Percentiles rank a stretch among this genome's conserved stretches.
Evolutionary conservation across 35 echinoderm and acorn worm genomes (phyloP).

Genomic region (Apostichopus parvimensis): DNA sequence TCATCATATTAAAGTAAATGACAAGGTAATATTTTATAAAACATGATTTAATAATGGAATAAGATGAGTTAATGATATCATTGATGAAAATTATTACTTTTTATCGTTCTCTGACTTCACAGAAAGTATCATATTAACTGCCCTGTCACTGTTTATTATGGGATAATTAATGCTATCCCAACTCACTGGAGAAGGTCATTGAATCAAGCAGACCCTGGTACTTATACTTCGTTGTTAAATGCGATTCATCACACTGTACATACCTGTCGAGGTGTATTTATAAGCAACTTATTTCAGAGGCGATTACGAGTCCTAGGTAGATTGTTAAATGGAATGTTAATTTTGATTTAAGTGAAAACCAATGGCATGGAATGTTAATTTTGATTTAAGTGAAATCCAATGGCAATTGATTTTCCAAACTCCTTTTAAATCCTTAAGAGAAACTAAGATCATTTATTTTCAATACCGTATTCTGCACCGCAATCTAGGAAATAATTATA

Average conservation of each 20-base stretch:
- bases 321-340: neutral
- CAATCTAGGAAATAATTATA: neutral
- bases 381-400: neutral
- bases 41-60: neutral
- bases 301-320: neutral
- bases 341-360: too few species aligned
- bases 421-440: too few species aligned
- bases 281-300: neutral
- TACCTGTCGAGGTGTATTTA: neutral
- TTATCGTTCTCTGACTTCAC: neutral
- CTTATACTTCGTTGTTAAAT: neutral
- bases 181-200: neutral
- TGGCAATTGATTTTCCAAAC: neutral
- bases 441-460: neutral
- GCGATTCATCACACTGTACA: neutral
- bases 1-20: neutral
- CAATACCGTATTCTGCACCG: neutral
- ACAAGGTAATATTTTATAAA: neutral
- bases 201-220: neutral
- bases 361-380: neutral
- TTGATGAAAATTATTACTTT: neutral
- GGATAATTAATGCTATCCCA: too few species aligned
- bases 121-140: neutral
- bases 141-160: neutral
- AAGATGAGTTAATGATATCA: neutral